phyloP scores from a whole-genome alignment of 2,113 vertebrate genomes.

The human region GRCh38 chrX:16244501-16245000 shows the following conservation, averaged over 20 bases:
- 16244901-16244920: not conserved
- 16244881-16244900: not conserved
- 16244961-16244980: not conserved
- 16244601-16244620: not conserved
- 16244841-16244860: not conserved
- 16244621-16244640: not conserved
- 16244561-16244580: not conserved
- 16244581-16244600: not conserved
- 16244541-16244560: not conserved
- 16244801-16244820: not conserved
- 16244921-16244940: not conserved
- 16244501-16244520: not conserved
- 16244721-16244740: not conserved
- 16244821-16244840: not conserved
- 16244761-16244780: not conserved
- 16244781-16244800: not conserved
- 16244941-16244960: not conserved
- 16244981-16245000: not conserved
- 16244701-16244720: not conserved
- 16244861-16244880: not conserved
- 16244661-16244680: not conserved
- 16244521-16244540: not conserved
- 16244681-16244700: not conserved
- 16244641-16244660: not conserved
- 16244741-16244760: not conserved